phyloP scores from a whole-genome alignment of 2,113 vertebrate genomes.

The Callocephalon fimbriatum region DNA sequence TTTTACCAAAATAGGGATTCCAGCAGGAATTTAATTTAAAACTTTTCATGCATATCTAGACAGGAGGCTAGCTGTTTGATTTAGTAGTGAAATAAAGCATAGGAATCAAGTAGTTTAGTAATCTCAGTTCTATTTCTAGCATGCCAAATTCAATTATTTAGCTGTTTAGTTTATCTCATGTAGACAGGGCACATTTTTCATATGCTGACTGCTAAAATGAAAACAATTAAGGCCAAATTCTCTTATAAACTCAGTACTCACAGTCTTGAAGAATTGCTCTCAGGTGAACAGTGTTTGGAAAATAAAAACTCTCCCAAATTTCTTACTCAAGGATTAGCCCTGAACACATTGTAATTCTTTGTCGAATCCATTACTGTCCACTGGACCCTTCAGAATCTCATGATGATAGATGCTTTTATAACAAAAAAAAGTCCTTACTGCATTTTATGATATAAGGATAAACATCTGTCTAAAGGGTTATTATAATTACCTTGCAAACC shows the following conservation, averaged over 20 bases:
- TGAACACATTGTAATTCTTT: not conserved
- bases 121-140: not conserved
- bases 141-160: not conserved
- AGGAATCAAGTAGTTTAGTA: not conserved
- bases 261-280: not conserved
- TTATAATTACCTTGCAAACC: not conserved
- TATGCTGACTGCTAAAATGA: not conserved
- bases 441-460: not conserved
- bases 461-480: not conserved
- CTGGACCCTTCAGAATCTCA: not conserved
- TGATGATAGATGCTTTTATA: not conserved
- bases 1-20: not conserved
- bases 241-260: not conserved
- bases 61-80: not conserved
- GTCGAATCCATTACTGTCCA: not conserved
- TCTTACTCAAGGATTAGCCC: not conserved
- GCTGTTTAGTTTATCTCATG: not conserved
- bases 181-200: not conserved
- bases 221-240: not conserved
- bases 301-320: not conserved
- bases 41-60: not conserved
- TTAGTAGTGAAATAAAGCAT: not conserved
- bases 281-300: not conserved
- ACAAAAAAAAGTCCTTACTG: not conserved
- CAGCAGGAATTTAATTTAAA: not conserved